Conservation (phyloP, 1,140 invertebrate genomes). For the Hypsibius dujardini region DNA sequence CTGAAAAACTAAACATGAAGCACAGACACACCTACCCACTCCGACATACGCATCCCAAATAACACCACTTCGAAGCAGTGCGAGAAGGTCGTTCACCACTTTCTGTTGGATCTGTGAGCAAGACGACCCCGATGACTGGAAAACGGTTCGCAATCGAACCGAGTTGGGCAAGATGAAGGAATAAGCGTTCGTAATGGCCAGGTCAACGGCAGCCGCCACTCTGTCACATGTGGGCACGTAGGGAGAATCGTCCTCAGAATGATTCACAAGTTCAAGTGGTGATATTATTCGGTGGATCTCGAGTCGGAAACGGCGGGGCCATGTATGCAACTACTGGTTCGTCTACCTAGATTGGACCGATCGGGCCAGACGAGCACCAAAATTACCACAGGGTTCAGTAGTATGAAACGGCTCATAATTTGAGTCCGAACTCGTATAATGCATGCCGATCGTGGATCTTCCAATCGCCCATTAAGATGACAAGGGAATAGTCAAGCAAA, state of each 20-base stretch:
- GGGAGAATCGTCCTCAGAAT: neutral
- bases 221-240: neutral
- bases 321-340: too few species aligned
- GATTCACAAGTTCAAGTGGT: neutral
- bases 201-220: neutral
- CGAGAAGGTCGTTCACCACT: neutral
- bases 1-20: neutral
- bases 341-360: too few species aligned
- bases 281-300: neutral
- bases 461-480: too few species aligned
- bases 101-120: neutral
- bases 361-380: too few species aligned
- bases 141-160: neutral
- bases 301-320: too few species aligned
- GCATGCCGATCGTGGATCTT: too few species aligned
- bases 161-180: neutral
- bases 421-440: too few species aligned
- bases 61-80: neutral
- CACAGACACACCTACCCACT: neutral
- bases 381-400: too few species aligned
- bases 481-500: too few species aligned
- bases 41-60: neutral
- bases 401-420: too few species aligned
- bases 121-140: neutral
- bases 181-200: neutral